Percentiles rank a stretch among this genome's conserved stretches.
phyloP scores from a whole-genome alignment of 2,888 invertebrate genomes.

The Andricus quercusramuli region DNA sequence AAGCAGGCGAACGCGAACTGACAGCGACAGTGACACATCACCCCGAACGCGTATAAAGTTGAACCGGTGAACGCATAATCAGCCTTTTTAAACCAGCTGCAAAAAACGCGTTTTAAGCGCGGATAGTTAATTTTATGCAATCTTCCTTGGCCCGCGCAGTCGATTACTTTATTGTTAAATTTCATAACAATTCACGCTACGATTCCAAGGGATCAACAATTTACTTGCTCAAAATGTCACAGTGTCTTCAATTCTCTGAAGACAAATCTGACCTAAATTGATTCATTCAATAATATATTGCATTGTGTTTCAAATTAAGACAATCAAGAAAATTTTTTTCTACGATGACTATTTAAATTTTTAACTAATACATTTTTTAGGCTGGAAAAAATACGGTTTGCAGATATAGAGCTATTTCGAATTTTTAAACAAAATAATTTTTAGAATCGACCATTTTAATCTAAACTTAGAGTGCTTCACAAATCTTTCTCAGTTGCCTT shows the following conservation, averaged over 20 bases:
- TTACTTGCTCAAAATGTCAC: slow-evolving; percentile 4
- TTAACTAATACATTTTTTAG: too few relatives aligned
- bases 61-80: slow-evolving; percentile 54
- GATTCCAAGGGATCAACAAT: neutral
- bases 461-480: too few relatives aligned
- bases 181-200: slow-evolving; percentile 3
- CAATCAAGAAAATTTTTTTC: too few relatives aligned
- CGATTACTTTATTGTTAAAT: slow-evolving; percentile 45
- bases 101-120: slow-evolving; percentile 29
- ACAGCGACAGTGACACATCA: slow-evolving; percentile 57
- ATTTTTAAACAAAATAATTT: too few relatives aligned
- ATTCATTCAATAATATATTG: neutral
- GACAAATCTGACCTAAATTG: neutral
- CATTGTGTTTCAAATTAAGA: too few relatives aligned
- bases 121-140: slow-evolving; percentile 56
- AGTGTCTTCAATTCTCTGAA: neutral
- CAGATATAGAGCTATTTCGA: too few relatives aligned
- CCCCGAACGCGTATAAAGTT: slow-evolving; percentile 45
- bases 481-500: too few relatives aligned
- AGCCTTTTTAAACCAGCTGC: slow-evolving; percentile 48
- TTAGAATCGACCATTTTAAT: too few relatives aligned
- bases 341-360: too few relatives aligned
- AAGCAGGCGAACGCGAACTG: slow-evolving; percentile 51
- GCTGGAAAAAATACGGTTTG: too few relatives aligned
- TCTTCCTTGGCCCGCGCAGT: slow-evolving; percentile 51